Conservation (phyloP, 2,797 vertebrate genomes). For the Argya squamiceps region DNA sequence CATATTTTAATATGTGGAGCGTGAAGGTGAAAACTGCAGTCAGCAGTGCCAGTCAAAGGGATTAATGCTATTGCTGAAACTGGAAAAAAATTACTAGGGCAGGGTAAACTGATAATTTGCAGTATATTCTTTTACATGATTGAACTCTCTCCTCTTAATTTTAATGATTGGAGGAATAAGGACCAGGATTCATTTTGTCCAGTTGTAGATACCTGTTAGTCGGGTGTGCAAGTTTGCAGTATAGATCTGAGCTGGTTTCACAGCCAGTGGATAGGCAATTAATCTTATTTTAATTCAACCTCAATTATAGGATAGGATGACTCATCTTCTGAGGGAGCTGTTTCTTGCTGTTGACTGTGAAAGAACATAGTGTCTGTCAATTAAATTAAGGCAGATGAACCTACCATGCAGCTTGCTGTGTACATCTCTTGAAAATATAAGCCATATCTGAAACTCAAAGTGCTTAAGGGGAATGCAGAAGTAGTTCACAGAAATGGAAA, state of each 20-base stretch:
- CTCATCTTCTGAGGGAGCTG: constrained; percentile 36
- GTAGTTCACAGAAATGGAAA: background rate
- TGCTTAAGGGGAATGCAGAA: background rate
- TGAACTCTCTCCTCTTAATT: background rate
- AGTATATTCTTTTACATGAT: background rate
- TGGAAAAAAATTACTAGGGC: background rate
- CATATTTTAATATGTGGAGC: background rate
- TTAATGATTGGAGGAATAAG: background rate
- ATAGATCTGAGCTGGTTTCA: background rate
- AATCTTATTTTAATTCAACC: constrained; percentile 13
- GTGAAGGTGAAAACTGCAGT: background rate
- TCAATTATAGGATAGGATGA: constrained; percentile 13
- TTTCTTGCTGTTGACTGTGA: constrained; percentile 16
- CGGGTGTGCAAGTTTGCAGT: background rate
- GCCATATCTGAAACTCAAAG: background rate
- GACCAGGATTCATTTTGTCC: background rate
- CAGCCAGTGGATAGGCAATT: background rate
- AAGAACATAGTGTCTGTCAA: constrained; percentile 20
- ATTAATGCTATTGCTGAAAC: background rate
- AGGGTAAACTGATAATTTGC: background rate
- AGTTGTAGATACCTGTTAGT: background rate
- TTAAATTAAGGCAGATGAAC: constrained; percentile 36
- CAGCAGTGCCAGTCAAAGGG: background rate
- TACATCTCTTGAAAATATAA: background rate
- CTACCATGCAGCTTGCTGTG: background rate